These are phyloP conservation scores for Drosophila serrata DNA, from an alignment of 1,140 invertebrate species.

Conservation along the genomic window DNA sequence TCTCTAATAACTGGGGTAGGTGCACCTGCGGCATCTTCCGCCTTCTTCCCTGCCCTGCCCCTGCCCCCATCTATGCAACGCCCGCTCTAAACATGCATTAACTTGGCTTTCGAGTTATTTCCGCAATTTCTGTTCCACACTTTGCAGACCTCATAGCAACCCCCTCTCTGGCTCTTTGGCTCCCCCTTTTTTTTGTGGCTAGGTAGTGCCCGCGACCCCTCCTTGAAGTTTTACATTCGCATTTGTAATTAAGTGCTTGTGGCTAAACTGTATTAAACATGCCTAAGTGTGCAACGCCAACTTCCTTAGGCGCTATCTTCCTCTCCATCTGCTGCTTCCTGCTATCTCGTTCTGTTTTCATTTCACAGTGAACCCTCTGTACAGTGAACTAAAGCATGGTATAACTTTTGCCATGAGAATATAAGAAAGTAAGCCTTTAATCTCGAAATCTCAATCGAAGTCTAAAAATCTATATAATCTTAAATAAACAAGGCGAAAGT, in stretches of 20 bases:
- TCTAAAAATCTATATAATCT: background rate
- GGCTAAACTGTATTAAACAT: conserved; percentile 85
- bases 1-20: conserved; percentile 41
- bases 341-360: conserved; percentile 30
- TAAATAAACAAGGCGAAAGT: background rate
- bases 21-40: conserved; percentile 30
- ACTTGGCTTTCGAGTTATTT: conserved; percentile 45
- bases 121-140: conserved; percentile 57
- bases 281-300: conserved; percentile 80
- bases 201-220: background rate
- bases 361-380: conserved; percentile 5
- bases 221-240: conserved; percentile 40
- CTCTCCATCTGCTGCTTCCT: conserved; percentile 23
- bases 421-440: background rate
- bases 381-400: background rate
- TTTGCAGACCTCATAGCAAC: conserved; percentile 20
- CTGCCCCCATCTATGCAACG: background rate
- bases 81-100: conserved; percentile 35
- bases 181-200: background rate
- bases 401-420: background rate
- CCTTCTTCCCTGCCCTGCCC: background rate
- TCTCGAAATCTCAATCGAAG: background rate
- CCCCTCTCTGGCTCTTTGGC: background rate
- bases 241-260: conserved; percentile 85
- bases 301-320: conserved; percentile 51